These are phyloP conservation scores for Spodoptera littoralis DNA, from an alignment of 2,888 invertebrate genomes.

Conservation along the genomic window DNA sequence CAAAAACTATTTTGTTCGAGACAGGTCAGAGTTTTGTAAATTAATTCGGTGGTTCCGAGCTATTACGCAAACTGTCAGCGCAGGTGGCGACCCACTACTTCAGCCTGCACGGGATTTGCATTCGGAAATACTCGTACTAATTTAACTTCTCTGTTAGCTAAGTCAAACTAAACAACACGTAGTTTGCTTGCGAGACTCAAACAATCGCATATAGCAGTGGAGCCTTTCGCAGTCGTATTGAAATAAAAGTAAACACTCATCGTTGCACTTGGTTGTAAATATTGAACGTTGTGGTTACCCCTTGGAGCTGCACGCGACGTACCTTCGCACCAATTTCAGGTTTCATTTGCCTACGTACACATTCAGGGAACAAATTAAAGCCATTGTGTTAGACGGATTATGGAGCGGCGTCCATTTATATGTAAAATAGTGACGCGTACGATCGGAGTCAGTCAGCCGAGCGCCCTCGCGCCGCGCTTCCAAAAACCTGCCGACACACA, in stretches of 20 bases:
- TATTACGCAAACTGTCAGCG: conserved; percentile 86
- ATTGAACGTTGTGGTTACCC: conserved; percentile 54
- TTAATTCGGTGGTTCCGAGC: conserved; percentile 85
- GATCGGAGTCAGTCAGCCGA: conserved; percentile 76
- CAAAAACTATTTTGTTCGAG: conserved; percentile 81
- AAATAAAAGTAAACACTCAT: conserved; percentile 48
- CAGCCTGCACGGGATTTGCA: conserved; percentile 78
- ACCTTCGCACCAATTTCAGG: conserved; percentile 70
- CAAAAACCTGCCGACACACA: conserved; percentile 59
- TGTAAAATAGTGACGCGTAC: conserved; percentile 87
- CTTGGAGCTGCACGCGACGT: conserved; percentile 43
- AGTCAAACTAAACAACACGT: conserved; percentile 78
- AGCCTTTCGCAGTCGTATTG: conserved; percentile 45
- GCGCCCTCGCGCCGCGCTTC: conserved; percentile 62
- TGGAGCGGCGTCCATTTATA: conserved; percentile 86
- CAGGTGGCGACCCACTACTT: conserved; percentile 80
- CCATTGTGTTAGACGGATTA: conserved; percentile 87
- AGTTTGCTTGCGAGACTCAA: conserved; percentile 61
- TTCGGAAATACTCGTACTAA: conserved; percentile 83
- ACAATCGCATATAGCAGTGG: conserved; percentile 53
- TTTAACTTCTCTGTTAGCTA: conserved; percentile 82
- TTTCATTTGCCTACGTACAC: conserved; percentile 80
- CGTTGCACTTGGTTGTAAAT: conserved; percentile 32
- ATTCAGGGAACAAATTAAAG: conserved; percentile 83
- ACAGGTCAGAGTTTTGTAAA: conserved; percentile 85